Conservation (phyloP, 2,113 vertebrate species). For the Leptobrachium ailaonicum region DNA sequence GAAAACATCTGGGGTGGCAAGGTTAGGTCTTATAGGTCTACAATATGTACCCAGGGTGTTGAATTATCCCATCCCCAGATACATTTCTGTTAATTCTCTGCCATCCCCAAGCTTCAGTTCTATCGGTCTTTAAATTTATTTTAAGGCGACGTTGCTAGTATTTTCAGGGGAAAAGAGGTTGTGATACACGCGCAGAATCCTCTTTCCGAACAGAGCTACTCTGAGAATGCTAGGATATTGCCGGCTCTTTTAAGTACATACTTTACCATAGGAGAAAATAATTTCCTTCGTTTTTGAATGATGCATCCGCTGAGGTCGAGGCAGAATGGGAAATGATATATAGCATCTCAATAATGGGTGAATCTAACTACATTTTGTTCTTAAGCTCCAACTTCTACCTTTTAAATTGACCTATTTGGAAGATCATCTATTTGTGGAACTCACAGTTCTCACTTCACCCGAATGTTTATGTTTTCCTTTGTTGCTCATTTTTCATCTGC, state of each 20-base stretch:
- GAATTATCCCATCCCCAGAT: too few species aligned
- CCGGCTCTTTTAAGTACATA: constrained; percentile 22
- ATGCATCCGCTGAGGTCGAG: constrained; percentile 23
- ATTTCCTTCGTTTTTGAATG: constrained; percentile 29
- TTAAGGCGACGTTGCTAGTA: neutral
- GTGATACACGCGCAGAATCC: constrained; percentile 22
- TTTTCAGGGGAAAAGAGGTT: constrained; percentile 4
- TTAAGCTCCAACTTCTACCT: neutral
- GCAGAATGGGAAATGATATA: constrained; percentile 33
- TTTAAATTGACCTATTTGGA: constrained; percentile 31
- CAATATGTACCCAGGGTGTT: too few species aligned
- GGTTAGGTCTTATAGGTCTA: too few species aligned
- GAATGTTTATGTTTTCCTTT: constrained; percentile 30
- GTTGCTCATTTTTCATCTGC: constrained; percentile 15
- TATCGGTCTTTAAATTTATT: neutral
- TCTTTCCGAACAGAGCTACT: constrained; percentile 19
- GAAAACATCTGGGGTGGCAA: too few species aligned
- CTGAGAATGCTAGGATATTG: constrained; percentile 14
- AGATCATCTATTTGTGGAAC: constrained; percentile 25
- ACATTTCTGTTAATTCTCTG: neutral
- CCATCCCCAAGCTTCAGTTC: neutral
- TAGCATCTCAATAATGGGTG: constrained; percentile 25
- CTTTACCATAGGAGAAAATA: constrained; percentile 17
- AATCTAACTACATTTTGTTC: constrained; percentile 39
- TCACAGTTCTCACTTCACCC: constrained; percentile 27